phyloP scores from a whole-genome alignment of 2,113 vertebrate species.

The Noturus placidus region DNA sequence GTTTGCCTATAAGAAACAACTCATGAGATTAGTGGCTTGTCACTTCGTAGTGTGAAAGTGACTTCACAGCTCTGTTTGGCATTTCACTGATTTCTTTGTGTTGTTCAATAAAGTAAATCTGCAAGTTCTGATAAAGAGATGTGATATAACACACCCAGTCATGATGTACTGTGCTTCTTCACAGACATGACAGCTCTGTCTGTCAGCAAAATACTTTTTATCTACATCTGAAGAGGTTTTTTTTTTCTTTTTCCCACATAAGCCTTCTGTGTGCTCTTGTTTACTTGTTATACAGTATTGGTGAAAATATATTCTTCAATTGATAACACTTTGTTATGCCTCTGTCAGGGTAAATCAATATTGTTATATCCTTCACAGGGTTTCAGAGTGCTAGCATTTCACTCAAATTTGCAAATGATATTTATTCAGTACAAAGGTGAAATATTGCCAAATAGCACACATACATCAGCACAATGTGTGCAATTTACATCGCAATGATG shows the following conservation, averaged over 20 bases:
- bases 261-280: conserved; percentile 6
- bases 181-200: conserved; percentile 31
- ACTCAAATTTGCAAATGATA: not conserved
- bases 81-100: conserved; percentile 12
- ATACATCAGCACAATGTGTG: not conserved
- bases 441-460: not conserved
- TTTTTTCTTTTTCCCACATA: not conserved
- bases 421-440: not conserved
- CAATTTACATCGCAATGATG: not conserved
- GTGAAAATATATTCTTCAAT: conserved; percentile 9
- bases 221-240: not conserved
- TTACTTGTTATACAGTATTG: not conserved
- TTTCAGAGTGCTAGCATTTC: not conserved
- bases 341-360: conserved; percentile 15
- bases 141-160: conserved; percentile 13
- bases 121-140: conserved; percentile 5
- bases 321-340: conserved; percentile 17
- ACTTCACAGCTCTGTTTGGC: not conserved
- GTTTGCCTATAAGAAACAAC: not conserved
- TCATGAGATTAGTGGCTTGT: not conserved
- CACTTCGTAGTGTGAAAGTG: not conserved
- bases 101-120: conserved; percentile 7
- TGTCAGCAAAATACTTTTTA: conserved; percentile 27
- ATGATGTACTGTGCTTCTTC: conserved; percentile 19
- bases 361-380: conserved; percentile 18